Percentiles rank a stretch among this genome's conserved stretches.
phyloP scores from a whole-genome alignment of 1,140 invertebrate species.

The Catajapyx aquilonaris region DNA sequence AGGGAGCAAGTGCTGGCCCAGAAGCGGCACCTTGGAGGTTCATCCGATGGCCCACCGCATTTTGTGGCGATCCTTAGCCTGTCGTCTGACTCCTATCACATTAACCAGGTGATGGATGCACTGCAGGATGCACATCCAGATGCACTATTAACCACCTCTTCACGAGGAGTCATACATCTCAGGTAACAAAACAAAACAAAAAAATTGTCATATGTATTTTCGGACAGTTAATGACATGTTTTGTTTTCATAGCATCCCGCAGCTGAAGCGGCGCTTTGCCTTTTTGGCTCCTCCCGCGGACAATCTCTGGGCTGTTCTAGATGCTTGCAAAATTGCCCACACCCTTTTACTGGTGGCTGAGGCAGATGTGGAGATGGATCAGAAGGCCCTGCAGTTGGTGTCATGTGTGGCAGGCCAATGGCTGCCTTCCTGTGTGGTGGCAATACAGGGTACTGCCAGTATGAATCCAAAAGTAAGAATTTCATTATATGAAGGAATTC shows the following conservation, averaged over 20 bases:
- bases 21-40: constrained; percentile 51
- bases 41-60: constrained; percentile 45
- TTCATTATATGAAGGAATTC: not conserved
- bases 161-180: constrained; percentile 43
- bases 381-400: constrained; percentile 50
- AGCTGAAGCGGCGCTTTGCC: constrained; percentile 67
- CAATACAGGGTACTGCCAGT: constrained; percentile 49
- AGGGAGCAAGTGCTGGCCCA: constrained; percentile 52
- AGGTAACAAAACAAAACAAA: constrained; percentile 33
- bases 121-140: constrained; percentile 48
- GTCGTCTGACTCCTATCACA: constrained; percentile 39
- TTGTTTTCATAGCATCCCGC: constrained; percentile 37
- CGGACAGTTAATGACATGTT: constrained; percentile 10
- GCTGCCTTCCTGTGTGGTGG: constrained; percentile 53
- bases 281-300: constrained; percentile 44
- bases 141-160: constrained; percentile 29
- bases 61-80: constrained; percentile 53
- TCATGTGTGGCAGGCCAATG: constrained; percentile 57
- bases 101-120: constrained; percentile 35
- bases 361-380: constrained; percentile 38
- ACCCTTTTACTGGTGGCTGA: constrained; percentile 46
- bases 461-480: constrained; percentile 32
- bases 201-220: too few relatives aligned
- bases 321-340: constrained; percentile 66
- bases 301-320: constrained; percentile 52